Conservation (phyloP, 2,888 invertebrate species). For the Athripsodes cinereus region DNA sequence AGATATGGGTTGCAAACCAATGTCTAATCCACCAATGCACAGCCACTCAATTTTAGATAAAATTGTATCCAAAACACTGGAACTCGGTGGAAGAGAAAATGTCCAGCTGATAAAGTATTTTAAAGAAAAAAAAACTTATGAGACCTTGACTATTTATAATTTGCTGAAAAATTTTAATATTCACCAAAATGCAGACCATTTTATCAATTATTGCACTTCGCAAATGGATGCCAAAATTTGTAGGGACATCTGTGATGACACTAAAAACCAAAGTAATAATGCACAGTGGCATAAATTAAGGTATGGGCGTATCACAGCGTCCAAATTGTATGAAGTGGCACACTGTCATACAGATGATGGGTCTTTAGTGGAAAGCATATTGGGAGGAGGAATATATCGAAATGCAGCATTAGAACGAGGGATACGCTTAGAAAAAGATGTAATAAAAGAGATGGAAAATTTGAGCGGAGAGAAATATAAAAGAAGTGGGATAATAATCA, state of each 20-base stretch:
- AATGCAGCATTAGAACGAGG: neutral
- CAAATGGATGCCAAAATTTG: neutral
- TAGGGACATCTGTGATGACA: neutral
- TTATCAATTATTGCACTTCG: neutral
- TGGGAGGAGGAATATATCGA: neutral
- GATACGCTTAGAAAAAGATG: neutral
- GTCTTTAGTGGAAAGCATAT: neutral
- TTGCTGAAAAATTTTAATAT: neutral
- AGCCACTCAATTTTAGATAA: neutral
- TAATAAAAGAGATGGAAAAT: neutral
- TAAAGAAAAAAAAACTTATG: neutral
- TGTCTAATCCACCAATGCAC: no score
- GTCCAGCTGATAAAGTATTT: neutral
- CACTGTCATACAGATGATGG: slow-evolving; percentile 2
- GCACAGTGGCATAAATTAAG: neutral
- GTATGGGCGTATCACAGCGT: slow-evolving; percentile 3
- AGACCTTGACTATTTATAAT: neutral
- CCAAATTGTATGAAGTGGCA: slow-evolving; percentile 3
- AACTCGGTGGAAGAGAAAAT: neutral
- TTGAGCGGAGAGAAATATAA: neutral
- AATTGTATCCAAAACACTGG: neutral
- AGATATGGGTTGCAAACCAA: no score
- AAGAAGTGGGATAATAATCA: neutral
- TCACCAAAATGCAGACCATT: neutral
- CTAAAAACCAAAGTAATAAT: neutral